Conservation (phyloP, 1,140 invertebrate genomes). For the Bombyx mandarina region DNA sequence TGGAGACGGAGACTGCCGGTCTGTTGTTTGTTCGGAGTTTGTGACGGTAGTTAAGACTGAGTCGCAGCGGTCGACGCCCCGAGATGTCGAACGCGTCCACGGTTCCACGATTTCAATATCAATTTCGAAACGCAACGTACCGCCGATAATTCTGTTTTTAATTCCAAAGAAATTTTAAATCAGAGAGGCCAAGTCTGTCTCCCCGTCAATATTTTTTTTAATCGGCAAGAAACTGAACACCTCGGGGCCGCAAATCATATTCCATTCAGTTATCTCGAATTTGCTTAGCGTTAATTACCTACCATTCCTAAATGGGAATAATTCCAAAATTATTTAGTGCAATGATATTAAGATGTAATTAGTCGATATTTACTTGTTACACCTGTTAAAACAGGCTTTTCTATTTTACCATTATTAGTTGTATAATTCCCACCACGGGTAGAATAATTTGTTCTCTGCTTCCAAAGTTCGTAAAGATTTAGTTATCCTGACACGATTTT, state of each 20-base stretch:
- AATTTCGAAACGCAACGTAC: too few species aligned
- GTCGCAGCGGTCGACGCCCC: slow-evolving; percentile 15
- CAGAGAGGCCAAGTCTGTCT: too few species aligned
- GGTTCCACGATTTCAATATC: too few species aligned
- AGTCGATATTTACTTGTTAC: slow-evolving; percentile 25
- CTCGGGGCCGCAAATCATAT: too few species aligned
- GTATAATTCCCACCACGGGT: slow-evolving; percentile 31
- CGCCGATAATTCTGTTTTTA: too few species aligned
- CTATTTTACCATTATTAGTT: slow-evolving; percentile 17
- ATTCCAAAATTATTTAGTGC: slow-evolving; percentile 65
- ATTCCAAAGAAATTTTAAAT: too few species aligned
- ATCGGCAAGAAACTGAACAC: too few species aligned
- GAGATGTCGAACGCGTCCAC: too few species aligned
- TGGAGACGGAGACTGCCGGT: slow-evolving; percentile 25
- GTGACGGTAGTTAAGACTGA: slow-evolving; percentile 64
- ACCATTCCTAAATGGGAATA: slow-evolving; percentile 59
- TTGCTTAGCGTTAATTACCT: slow-evolving; percentile 55
- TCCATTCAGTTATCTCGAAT: slow-evolving; percentile 43
- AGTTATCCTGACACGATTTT: slow-evolving; percentile 14
- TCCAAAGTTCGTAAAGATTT: slow-evolving; percentile 2
- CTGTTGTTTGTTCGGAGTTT: slow-evolving; percentile 67
- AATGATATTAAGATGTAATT: slow-evolving; percentile 56
- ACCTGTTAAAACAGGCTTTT: slow-evolving; percentile 9
- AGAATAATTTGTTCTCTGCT: slow-evolving; percentile 12
- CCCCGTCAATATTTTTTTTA: too few species aligned